Percentiles rank a stretch among this genome's conserved stretches.
Evolutionary conservation across 2,797 vertebrate genomes (phyloP).

Genomic region (Tokudaia tokunoshimensis): DNA sequence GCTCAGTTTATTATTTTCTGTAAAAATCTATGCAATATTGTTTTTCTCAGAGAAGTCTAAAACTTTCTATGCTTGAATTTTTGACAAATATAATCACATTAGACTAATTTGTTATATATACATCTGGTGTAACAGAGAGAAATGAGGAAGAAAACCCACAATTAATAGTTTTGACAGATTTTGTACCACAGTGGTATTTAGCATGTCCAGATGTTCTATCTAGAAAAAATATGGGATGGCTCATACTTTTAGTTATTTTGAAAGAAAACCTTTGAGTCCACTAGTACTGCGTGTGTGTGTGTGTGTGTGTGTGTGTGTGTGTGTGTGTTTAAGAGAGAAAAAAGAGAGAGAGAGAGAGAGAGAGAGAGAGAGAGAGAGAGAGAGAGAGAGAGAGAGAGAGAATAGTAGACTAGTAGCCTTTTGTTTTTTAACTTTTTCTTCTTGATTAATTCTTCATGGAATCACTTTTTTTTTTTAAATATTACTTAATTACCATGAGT

Average conservation of each 20-base stretch:
- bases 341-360: too few relatives aligned
- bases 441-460: not conserved
- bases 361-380: not conserved
- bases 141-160: conserved; percentile 26
- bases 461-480: not conserved
- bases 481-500: conserved; percentile 36
- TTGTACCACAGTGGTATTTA: conserved; percentile 51
- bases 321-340: not conserved
- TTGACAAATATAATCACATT: not conserved
- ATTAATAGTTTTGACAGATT: conserved; percentile 68
- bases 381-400: not conserved
- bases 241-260: conserved; percentile 56
- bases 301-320: not conserved
- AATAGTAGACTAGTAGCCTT: not conserved
- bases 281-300: not conserved
- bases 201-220: conserved; percentile 47
- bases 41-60: conserved; percentile 51
- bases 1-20: conserved; percentile 4
- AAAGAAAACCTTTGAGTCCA: conserved; percentile 48
- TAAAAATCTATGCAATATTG: not conserved
- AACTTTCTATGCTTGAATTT: conserved; percentile 40
- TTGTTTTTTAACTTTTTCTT: not conserved
- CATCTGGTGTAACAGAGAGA: conserved; percentile 54
- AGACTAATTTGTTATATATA: conserved; percentile 62
- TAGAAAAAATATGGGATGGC: conserved; percentile 29